Evolutionary conservation across 30 jellyfish, hydroid and myxozoan species (phyloP).

Genomic region (Haliclystus octoradiatus): DNA sequence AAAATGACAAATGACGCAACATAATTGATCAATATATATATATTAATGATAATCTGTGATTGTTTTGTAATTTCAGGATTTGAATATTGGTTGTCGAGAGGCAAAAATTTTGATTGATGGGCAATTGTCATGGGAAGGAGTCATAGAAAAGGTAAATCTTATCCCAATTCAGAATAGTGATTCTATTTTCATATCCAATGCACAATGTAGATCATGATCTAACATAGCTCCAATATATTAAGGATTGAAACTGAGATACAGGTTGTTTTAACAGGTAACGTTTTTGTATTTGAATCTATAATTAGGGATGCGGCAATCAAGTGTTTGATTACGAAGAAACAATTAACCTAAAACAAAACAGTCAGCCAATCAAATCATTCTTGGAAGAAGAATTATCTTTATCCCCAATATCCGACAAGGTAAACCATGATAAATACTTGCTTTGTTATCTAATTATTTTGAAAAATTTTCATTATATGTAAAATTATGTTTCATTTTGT

Average conservation of each 20-base stretch:
- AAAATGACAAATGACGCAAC: too few species aligned
- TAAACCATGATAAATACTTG: too few species aligned
- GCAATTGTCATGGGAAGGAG: constrained; percentile 57
- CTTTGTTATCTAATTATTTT: too few species aligned
- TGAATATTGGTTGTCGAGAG: constrained; percentile 68
- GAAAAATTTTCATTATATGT: too few species aligned
- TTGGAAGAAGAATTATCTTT: too few species aligned
- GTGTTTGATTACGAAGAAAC: constrained; percentile 74
- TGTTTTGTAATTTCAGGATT: constrained; percentile 26
- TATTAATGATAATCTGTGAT: neutral
- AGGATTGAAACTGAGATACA: neutral
- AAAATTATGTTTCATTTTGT: too few species aligned
- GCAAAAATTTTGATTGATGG: constrained; percentile 35
- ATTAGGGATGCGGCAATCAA: constrained; percentile 92
- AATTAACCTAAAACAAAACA: constrained; percentile 19
- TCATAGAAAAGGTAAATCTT: constrained; percentile 51
- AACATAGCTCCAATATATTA: neutral
- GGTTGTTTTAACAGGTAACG: neutral
- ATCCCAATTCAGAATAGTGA: neutral
- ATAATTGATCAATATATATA: too few species aligned
- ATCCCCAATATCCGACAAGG: too few species aligned
- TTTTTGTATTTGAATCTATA: neutral
- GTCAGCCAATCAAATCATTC: neutral
- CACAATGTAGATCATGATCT: neutral
- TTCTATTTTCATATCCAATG: neutral